Evolutionary conservation across 1,140 invertebrate species (phyloP).

Genomic region (Elymnias hypermnestra): DNA sequence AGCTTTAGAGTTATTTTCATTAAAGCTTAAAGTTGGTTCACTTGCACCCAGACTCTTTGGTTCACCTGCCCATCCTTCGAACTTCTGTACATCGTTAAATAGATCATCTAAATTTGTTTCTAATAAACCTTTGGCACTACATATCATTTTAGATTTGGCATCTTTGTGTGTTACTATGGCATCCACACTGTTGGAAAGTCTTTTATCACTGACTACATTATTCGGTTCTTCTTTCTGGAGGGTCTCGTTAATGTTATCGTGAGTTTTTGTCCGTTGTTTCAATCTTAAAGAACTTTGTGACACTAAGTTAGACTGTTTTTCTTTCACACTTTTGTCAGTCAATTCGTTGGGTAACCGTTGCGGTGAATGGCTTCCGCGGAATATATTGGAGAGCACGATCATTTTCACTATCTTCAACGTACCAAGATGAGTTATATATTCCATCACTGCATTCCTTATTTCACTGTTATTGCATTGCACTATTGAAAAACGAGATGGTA

Average conservation of each 20-base stretch:
- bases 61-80: slow-evolving; percentile 43
- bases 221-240: slow-evolving; percentile 33
- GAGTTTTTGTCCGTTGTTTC: slow-evolving; percentile 54
- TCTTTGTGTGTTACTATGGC: slow-evolving; percentile 50
- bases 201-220: slow-evolving; percentile 39
- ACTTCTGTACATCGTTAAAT: slow-evolving; percentile 53
- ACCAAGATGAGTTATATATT: slow-evolving; percentile 57
- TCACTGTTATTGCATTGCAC: slow-evolving; percentile 32
- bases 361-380: slow-evolving; percentile 49
- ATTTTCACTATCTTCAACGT: slow-evolving; percentile 67
- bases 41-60: slow-evolving; percentile 61
- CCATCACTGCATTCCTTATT: slow-evolving; percentile 72
- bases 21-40: slow-evolving; percentile 52
- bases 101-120: slow-evolving; percentile 72
- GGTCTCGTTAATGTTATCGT: slow-evolving; percentile 38
- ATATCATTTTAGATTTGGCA: slow-evolving; percentile 66
- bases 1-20: slow-evolving; percentile 32
- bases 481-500: slow-evolving; percentile 40
- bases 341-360: slow-evolving; percentile 39
- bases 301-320: slow-evolving; percentile 36
- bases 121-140: slow-evolving; percentile 74
- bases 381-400: slow-evolving; percentile 68
- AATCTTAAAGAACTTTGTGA: slow-evolving; percentile 53
- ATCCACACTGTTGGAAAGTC: slow-evolving; percentile 61
- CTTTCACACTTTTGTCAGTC: slow-evolving; percentile 32